phyloP scores from a whole-genome alignment of 2,797 vertebrate genomes.

The Gymnoscopelus braueri region DNA sequence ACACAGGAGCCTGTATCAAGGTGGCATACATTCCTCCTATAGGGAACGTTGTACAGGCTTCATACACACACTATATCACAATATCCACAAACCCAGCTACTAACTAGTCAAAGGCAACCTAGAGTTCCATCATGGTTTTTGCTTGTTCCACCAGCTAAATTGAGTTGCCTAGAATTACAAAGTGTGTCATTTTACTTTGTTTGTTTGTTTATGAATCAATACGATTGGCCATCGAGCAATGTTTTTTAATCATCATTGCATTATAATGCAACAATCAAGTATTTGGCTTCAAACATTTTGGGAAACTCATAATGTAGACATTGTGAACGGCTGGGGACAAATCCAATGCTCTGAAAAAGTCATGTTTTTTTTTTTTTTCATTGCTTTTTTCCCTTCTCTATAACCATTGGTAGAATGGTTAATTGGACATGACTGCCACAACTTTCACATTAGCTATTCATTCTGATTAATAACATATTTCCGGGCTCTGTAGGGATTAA shows the following conservation, averaged over 20 bases:
- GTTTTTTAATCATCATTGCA: neutral
- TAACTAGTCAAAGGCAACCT: constrained; percentile 63
- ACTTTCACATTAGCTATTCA: neutral
- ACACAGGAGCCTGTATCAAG: constrained; percentile 75
- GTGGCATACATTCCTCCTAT: constrained; percentile 92
- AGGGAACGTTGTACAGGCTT: constrained; percentile 82
- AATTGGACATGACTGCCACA: neutral
- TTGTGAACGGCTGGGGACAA: constrained; percentile 4
- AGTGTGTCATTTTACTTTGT: neutral
- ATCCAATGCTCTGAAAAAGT: neutral
- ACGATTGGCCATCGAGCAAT: neutral
- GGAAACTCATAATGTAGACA: constrained; percentile 9
- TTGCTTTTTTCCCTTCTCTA: neutral
- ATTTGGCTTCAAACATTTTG: neutral
- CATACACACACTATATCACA: constrained; percentile 62
- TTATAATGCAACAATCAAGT: constrained; percentile 21
- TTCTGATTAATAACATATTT: constrained; percentile 3
- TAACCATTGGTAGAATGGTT: neutral
- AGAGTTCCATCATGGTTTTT: neutral
- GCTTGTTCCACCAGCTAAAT: no score
- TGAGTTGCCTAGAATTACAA: constrained; percentile 12
- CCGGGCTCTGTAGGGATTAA: neutral
- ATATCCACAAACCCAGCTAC: constrained; percentile 76
- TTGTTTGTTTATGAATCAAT: constrained; percentile 6
- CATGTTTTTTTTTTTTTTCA: neutral